Evolutionary conservation across 2,797 vertebrate species (phyloP).

Genomic region (Sebastes nivosus): DNA sequence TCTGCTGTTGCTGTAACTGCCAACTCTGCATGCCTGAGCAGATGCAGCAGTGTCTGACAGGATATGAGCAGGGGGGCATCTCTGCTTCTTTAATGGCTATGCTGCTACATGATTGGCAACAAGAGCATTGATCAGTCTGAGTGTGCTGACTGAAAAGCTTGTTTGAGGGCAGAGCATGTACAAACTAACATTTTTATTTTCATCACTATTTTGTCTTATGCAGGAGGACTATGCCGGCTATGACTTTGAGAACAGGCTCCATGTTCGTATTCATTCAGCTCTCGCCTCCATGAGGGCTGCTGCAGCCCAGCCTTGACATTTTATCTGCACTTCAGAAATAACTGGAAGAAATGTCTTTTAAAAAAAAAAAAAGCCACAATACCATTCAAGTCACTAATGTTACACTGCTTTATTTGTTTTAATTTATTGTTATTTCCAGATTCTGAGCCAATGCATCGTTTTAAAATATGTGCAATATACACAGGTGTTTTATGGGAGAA

Average conservation of each 20-base stretch:
- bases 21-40: slow-evolving; percentile 9
- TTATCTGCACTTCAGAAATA: neutral
- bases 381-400: slow-evolving; percentile 3
- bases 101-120: slow-evolving; percentile 2
- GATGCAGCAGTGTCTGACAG: slow-evolving; percentile 1
- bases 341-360: slow-evolving; percentile 2
- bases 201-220: slow-evolving; percentile 6
- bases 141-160: neutral
- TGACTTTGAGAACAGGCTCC: slow-evolving; percentile 98
- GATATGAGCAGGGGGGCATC: neutral
- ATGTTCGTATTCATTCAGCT: slow-evolving; percentile 96
- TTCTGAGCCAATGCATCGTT: slow-evolving; percentile 36
- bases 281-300: slow-evolving; percentile 90
- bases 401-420: slow-evolving; percentile 21
- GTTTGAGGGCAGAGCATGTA: neutral
- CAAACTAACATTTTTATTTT: neutral
- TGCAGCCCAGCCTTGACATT: slow-evolving; percentile 86
- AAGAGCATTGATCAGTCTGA: neutral
- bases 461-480: slow-evolving; percentile 23
- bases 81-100: slow-evolving; percentile 8
- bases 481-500: slow-evolving; percentile 14
- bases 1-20: neutral
- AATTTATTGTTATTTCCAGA: slow-evolving; percentile 21
- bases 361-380: slow-evolving; percentile 19
- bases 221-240: slow-evolving; percentile 97